Percentiles rank a stretch among this genome's conserved stretches.
These are phyloP conservation scores for Aphaenogaster rudis DNA, from an alignment of 1,140 invertebrate species.

Conservation along the genomic window DNA sequence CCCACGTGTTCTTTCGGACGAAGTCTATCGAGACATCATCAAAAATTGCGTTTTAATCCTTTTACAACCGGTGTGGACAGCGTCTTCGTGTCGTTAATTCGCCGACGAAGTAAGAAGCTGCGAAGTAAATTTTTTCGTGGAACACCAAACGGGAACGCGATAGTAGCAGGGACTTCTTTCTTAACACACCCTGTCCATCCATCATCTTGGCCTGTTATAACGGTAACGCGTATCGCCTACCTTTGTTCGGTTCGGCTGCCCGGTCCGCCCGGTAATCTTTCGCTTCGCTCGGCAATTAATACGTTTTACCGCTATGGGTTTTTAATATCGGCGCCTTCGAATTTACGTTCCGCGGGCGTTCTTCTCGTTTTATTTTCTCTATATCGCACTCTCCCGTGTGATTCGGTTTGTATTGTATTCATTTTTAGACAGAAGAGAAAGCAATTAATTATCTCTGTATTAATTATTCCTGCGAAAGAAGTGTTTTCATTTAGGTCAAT, in stretches of 20 bases:
- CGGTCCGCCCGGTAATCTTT: slow-evolving; percentile 66
- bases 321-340: slow-evolving; percentile 62
- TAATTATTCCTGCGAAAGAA: background rate
- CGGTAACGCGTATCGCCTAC: slow-evolving; percentile 73
- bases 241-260: slow-evolving; percentile 67
- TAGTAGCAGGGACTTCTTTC: slow-evolving; percentile 65
- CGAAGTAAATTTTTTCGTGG: slow-evolving; percentile 61
- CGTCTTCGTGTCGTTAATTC: slow-evolving; percentile 32
- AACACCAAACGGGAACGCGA: slow-evolving; percentile 42
- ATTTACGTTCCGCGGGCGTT: slow-evolving; percentile 7
- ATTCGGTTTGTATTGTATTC: background rate
- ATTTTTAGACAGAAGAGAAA: background rate
- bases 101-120: slow-evolving; percentile 12
- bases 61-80: background rate
- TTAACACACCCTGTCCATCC: slow-evolving; percentile 71
- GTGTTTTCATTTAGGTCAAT: background rate
- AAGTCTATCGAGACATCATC: slow-evolving; percentile 40
- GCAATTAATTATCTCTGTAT: background rate
- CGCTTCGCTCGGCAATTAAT: slow-evolving; percentile 71
- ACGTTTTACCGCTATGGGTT: slow-evolving; percentile 73
- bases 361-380: background rate
- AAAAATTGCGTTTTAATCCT: slow-evolving; percentile 33
- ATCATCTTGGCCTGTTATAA: slow-evolving; percentile 72
- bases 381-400: background rate
- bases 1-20: background rate